These are phyloP conservation scores for Bovichtus diacanthus DNA, from an alignment of 2,797 vertebrate species.

Conservation along the genomic window DNA sequence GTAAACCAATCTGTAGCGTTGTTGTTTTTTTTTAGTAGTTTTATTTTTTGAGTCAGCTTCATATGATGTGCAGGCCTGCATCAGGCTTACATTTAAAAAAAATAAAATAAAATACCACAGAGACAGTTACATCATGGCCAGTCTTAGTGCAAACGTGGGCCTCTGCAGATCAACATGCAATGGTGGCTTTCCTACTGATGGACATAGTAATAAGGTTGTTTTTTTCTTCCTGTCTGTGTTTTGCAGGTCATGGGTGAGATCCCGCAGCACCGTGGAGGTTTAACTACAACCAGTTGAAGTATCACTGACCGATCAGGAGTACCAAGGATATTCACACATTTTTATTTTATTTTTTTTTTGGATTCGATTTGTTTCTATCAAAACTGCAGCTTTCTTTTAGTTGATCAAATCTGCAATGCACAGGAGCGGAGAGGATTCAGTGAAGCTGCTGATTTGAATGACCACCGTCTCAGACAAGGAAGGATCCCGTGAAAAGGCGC, in stretches of 20 bases:
- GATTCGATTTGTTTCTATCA: conserved; percentile 30
- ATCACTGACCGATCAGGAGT: conserved; percentile 33
- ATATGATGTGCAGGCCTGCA: conserved; percentile 13
- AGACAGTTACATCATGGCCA: conserved; percentile 4
- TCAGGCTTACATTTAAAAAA: no score
- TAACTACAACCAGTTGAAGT: conserved; percentile 40
- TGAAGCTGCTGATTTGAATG: conserved; percentile 69
- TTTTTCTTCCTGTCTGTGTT: conserved; percentile 1
- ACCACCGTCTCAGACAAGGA: conserved; percentile 75
- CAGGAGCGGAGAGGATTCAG: conserved; percentile 47
- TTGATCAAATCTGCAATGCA: conserved; percentile 51
- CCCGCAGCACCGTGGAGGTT: conserved; percentile 51
- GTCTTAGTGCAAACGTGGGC: background rate
- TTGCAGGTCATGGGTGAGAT: conserved; percentile 72
- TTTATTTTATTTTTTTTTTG: conserved; percentile 23
- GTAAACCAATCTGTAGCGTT: background rate
- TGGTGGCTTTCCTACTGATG: no score
- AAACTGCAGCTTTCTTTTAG: background rate
- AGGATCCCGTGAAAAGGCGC: conserved; percentile 52
- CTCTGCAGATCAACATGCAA: background rate
- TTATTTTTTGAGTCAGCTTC: background rate
- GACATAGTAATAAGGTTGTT: background rate
- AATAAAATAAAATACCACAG: background rate
- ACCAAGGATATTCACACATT: conserved; percentile 49
- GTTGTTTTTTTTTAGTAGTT: no score